Percentiles rank a stretch among this genome's conserved stretches.
Conservation (phyloP, 2,113 vertebrate genomes). For the Protobothrops flavoviridis region DNA sequence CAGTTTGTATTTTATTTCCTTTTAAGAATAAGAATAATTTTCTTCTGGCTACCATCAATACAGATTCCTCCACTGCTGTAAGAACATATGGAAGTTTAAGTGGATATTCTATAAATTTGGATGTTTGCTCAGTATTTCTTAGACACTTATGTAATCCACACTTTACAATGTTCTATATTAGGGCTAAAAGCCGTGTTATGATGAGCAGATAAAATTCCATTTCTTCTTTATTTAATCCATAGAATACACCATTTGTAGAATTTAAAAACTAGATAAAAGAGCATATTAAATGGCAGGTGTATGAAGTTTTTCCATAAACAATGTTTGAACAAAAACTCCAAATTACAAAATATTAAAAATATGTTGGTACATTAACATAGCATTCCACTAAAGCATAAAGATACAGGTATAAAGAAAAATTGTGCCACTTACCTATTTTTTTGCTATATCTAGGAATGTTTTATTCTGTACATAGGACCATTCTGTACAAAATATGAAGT, state of each 20-base stretch:
- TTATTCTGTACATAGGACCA: conserved; percentile 92
- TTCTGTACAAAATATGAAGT: conserved; percentile 99
- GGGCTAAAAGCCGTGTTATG: conserved; percentile 62
- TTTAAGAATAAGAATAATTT: neutral
- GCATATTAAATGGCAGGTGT: conserved; percentile 77
- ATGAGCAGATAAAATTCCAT: conserved; percentile 72
- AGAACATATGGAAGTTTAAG: neutral
- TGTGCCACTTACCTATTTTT: conserved; percentile 77
- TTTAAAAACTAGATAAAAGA: conserved; percentile 77
- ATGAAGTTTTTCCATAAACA: conserved; percentile 76
- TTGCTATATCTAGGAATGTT: conserved; percentile 76
- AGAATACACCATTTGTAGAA: conserved; percentile 72
- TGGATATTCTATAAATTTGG: neutral
- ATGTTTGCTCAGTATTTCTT: neutral
- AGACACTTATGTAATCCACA: neutral
- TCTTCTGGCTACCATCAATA: neutral
- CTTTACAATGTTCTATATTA: neutral
- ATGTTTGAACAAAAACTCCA: conserved; percentile 70
- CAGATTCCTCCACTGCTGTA: neutral
- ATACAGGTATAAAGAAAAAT: conserved; percentile 78
- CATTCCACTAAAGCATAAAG: conserved; percentile 72
- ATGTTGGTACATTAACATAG: conserved; percentile 74
- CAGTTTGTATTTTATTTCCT: neutral
- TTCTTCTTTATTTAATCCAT: conserved; percentile 79
- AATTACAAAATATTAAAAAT: conserved; percentile 83